phyloP scores from a whole-genome alignment of 2,797 vertebrate species.

The Anas acuta region DNA sequence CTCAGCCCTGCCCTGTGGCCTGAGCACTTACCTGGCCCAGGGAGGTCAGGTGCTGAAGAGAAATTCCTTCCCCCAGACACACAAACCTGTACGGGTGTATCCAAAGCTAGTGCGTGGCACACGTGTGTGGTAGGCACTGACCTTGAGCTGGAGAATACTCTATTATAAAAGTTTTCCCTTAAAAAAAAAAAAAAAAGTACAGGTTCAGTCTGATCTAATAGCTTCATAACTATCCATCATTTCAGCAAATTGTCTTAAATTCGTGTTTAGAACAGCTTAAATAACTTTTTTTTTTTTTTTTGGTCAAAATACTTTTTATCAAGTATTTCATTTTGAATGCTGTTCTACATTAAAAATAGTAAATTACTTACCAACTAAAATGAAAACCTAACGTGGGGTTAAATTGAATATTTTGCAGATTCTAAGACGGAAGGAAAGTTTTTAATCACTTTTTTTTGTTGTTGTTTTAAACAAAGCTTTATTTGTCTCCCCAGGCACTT shows the following conservation, averaged over 20 bases:
- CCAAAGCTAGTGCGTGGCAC: not conserved
- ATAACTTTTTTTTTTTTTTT: not conserved
- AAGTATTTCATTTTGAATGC: not conserved
- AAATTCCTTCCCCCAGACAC: not conserved
- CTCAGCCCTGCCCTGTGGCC: too few relatives aligned
- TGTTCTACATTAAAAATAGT: not conserved
- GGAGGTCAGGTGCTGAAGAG: not conserved
- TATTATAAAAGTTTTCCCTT: not conserved
- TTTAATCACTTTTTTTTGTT: not conserved
- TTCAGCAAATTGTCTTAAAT: not conserved
- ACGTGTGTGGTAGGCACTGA: not conserved
- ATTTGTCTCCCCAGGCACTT: not conserved
- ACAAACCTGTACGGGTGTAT: not conserved
- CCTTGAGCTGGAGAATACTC: not conserved
- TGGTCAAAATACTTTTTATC: not conserved
- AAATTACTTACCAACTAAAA: constrained; percentile 11
- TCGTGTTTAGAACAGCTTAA: not conserved
- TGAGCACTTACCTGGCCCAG: too few relatives aligned
- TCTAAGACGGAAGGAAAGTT: not conserved
- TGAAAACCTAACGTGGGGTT: not conserved
- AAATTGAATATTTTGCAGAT: not conserved
- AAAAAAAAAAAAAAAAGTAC: not conserved
- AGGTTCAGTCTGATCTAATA: not conserved
- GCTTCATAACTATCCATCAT: not conserved
- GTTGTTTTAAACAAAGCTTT: not conserved